A percentile compares a stretch with the other conserved stretches of the same genome.
phyloP scores from a whole-genome alignment of 2,797 vertebrate genomes.

The Hipposideros larvatus region DNA sequence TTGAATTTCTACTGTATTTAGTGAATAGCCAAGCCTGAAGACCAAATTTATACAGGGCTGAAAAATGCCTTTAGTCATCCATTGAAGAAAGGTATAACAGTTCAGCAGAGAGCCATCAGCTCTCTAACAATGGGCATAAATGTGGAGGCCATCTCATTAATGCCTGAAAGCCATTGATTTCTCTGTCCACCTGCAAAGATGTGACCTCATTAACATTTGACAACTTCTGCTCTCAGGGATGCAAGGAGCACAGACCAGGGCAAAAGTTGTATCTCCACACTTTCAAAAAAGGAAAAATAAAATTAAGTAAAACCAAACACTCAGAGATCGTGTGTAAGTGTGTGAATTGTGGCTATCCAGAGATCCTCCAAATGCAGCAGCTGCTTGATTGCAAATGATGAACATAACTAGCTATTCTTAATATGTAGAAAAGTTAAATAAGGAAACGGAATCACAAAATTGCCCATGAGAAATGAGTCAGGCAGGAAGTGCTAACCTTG shows the following conservation, averaged over 20 bases:
- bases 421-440: slow-evolving; percentile 73
- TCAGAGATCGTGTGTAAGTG: background rate
- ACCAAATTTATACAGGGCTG: background rate
- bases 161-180: background rate
- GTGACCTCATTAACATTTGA: slow-evolving; percentile 11
- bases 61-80: slow-evolving; percentile 58
- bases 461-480: slow-evolving; percentile 69
- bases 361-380: slow-evolving; percentile 59
- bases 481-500: slow-evolving; percentile 65
- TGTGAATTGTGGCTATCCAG: slow-evolving; percentile 27
- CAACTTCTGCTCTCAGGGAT: slow-evolving; percentile 13
- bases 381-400: slow-evolving; percentile 74
- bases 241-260: slow-evolving; percentile 7
- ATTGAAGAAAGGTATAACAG: slow-evolving; percentile 62
- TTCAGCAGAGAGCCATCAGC: slow-evolving; percentile 59
- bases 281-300: background rate
- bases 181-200: slow-evolving; percentile 35
- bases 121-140: slow-evolving; percentile 58
- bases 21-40: background rate
- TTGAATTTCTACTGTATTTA: background rate
- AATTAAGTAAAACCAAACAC: background rate
- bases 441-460: slow-evolving; percentile 74
- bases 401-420: slow-evolving; percentile 63
- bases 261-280: background rate
- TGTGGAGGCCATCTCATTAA: slow-evolving; percentile 65